Evolutionary conservation across 2,113 vertebrate genomes (phyloP).

Genomic region (Picathartes gymnocephalus): DNA sequence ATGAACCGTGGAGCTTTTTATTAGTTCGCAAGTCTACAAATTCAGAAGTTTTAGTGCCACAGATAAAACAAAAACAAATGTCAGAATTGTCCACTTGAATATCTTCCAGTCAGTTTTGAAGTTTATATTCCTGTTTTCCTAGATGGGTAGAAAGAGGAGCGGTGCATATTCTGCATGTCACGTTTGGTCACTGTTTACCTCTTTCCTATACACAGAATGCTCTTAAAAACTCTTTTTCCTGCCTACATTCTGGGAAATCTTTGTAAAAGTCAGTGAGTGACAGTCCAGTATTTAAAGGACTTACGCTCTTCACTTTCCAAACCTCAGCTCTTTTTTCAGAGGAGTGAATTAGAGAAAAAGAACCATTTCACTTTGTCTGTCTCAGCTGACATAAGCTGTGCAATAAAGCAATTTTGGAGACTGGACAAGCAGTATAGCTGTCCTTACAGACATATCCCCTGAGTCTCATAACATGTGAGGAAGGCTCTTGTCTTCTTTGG

Average conservation of each 20-base stretch:
- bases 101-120: not conserved
- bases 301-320: not conserved
- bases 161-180: not conserved
- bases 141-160: not conserved
- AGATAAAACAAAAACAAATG: not conserved
- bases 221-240: not conserved
- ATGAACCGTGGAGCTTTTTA: not conserved
- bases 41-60: not conserved
- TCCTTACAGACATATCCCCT: not conserved
- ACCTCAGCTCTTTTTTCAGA: not conserved
- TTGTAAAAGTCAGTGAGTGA: not conserved
- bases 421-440: not conserved
- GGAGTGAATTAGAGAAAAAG: not conserved
- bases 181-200: not conserved
- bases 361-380: not conserved
- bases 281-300: not conserved
- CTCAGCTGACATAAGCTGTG: not conserved
- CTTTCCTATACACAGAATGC: not conserved
- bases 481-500: not conserved
- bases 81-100: not conserved
- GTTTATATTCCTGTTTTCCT: not conserved
- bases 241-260: not conserved
- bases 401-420: not conserved
- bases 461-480: not conserved
- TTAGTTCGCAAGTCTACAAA: fast-evolving